Percentiles rank a stretch among this genome's conserved stretches.
phyloP scores from a whole-genome alignment of 2,888 invertebrate genomes.

The Chouioia cunea region DNA sequence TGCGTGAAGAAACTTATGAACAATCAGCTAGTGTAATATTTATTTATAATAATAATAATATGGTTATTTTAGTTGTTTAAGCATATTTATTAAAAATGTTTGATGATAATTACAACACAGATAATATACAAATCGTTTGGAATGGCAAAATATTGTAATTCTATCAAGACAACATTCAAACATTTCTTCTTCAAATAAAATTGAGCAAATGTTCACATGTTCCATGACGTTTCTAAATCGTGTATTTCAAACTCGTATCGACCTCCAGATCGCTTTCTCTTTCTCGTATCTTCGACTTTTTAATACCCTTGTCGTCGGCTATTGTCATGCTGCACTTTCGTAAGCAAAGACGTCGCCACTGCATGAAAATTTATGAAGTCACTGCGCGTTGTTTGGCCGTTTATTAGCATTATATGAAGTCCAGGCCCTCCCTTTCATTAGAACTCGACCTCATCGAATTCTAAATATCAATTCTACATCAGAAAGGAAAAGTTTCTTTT shows the following conservation, averaged over 20 bases:
- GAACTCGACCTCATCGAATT: constrained; percentile 19
- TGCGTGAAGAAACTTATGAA: no score
- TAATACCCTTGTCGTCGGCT: constrained; percentile 14
- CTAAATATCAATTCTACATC: not conserved
- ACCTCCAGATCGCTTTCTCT: not conserved
- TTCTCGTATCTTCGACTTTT: constrained; percentile 9
- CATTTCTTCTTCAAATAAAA: not conserved
- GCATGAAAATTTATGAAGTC: constrained; percentile 39
- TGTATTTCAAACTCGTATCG: no score
- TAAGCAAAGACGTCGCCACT: constrained; percentile 12
- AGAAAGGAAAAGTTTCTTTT: constrained; percentile 16
- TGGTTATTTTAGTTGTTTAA: no score
- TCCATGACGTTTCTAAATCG: no score
- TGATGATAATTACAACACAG: no score
- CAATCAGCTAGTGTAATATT: no score
- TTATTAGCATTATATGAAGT: constrained; percentile 35
- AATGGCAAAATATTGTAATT: no score
- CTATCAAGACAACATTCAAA: no score
- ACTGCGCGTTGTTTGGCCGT: constrained; percentile 11
- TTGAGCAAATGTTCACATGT: no score
- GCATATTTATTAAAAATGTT: no score
- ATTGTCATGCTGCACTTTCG: constrained; percentile 20
- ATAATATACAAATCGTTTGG: no score
- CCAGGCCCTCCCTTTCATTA: constrained; percentile 9
- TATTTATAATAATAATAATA: no score